These are phyloP conservation scores for Hybognathus amarus DNA, from an alignment of 2,797 vertebrate genomes.

Conservation along the genomic window DNA sequence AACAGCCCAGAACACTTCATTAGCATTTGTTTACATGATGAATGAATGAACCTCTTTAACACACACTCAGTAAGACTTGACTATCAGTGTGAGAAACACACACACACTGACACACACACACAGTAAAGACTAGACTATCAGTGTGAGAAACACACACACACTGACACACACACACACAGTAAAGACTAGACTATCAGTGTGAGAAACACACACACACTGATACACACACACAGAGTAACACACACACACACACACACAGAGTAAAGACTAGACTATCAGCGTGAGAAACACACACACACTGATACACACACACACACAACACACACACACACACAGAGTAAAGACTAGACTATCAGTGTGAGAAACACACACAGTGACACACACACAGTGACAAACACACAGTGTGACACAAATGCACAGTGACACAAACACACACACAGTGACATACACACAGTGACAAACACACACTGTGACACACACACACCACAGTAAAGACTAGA, in stretches of 20 bases:
- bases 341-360: too few relatives aligned
- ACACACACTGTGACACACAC: too few relatives aligned
- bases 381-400: not conserved
- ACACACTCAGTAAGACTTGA: too few relatives aligned
- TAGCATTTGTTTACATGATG: constrained; percentile 33
- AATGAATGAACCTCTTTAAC: constrained; percentile 18
- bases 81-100: too few relatives aligned
- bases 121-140: not conserved
- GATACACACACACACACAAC: too few relatives aligned
- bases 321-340: not conserved
- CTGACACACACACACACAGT: not conserved
- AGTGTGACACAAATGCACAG: too few relatives aligned
- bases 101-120: too few relatives aligned
- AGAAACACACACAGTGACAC: not conserved
- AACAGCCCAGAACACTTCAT: not conserved
- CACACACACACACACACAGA: not conserved
- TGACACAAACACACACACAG: too few relatives aligned
- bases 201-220: constrained; percentile 20
- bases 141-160: constrained; percentile 28
- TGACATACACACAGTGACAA: not conserved
- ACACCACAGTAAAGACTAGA: too few relatives aligned
- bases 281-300: not conserved
- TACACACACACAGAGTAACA: too few relatives aligned
- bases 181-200: constrained; percentile 4
- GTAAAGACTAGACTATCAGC: too few relatives aligned